A percentile compares a stretch with the other conserved stretches of the same genome.
These are phyloP conservation scores for Pocota personata DNA, from an alignment of 2,888 invertebrate species.

Conservation along the genomic window DNA sequence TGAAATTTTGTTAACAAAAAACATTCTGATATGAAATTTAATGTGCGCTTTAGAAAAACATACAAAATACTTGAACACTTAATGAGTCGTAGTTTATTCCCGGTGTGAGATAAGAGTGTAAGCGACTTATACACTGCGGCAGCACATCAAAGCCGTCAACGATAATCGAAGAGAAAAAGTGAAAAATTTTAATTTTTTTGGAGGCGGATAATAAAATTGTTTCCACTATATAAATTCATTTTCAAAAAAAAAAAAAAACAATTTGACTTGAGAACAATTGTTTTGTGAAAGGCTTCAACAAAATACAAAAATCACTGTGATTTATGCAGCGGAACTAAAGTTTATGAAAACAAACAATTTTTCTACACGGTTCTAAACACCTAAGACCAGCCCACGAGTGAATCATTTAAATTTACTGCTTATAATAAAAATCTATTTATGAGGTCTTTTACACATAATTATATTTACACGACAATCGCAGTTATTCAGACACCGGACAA, in stretches of 20 bases:
- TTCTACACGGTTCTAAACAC: neutral
- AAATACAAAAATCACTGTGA: neutral
- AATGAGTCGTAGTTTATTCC: slow-evolving; percentile 11
- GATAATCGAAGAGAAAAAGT: neutral
- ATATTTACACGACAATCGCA: slow-evolving; percentile 40
- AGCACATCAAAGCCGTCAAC: slow-evolving; percentile 5
- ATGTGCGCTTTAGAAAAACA: slow-evolving; percentile 29
- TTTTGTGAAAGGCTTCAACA: slow-evolving; percentile 2
- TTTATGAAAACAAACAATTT: slow-evolving; percentile 23
- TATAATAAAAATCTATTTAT: slow-evolving; percentile 35
- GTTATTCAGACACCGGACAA: too few relatives aligned
- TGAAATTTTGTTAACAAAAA: neutral
- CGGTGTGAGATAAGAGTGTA: neutral
- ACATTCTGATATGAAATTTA: neutral
- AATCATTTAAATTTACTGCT: slow-evolving; percentile 24
- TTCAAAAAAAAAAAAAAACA: neutral
- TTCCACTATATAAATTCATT: slow-evolving; percentile 37
- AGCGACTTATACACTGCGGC: neutral
- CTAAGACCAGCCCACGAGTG: neutral
- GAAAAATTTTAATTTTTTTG: slow-evolving; percentile 14
- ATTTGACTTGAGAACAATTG: neutral
- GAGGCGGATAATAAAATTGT: slow-evolving; percentile 30
- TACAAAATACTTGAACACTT: slow-evolving; percentile 4
- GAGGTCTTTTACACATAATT: slow-evolving; percentile 44
- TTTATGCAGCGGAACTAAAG: neutral